These are phyloP conservation scores for Apostichopus japonicus DNA, from an alignment of 35 echinoderm and acorn worm genomes.

Conservation along the genomic window DNA sequence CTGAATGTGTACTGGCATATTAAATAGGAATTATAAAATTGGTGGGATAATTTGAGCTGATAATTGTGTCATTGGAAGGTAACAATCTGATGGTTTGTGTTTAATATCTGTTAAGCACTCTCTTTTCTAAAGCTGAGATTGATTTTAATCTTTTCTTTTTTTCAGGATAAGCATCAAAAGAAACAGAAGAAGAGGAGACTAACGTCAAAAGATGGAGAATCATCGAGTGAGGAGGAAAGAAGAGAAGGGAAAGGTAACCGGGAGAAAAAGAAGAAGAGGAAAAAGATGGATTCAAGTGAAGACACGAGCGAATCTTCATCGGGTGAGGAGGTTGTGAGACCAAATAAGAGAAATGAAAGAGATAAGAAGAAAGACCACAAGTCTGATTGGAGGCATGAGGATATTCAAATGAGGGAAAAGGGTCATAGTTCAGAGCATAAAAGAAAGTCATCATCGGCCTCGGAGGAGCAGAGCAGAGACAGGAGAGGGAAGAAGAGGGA, in stretches of 20 bases:
- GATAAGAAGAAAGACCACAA: neutral
- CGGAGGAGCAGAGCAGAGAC: neutral
- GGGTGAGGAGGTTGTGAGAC: neutral
- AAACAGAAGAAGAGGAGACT: neutral
- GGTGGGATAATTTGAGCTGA: too few relatives aligned
- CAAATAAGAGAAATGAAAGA: neutral
- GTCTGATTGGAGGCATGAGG: neutral
- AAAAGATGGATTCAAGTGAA: neutral
- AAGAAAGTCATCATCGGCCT: neutral
- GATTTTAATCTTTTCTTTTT: neutral
- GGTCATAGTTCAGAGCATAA: neutral
- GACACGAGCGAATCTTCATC: neutral
- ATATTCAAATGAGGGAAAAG: neutral
- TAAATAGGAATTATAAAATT: too few relatives aligned
- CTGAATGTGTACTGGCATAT: too few relatives aligned
- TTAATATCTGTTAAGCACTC: too few relatives aligned
- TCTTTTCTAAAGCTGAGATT: too few relatives aligned
- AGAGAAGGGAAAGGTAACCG: neutral
- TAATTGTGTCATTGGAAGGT: too few relatives aligned
- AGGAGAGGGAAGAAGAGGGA: neutral
- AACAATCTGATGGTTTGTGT: too few relatives aligned
- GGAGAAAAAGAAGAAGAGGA: neutral
- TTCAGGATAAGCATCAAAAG: constrained; percentile 7
- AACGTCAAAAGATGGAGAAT: neutral
- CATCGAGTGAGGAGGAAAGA: neutral